A percentile compares a stretch with the other conserved stretches of the same genome.
These are phyloP conservation scores for Oreohelix idahoensis DNA, from an alignment of 1,140 invertebrate genomes.

Conservation along the genomic window DNA sequence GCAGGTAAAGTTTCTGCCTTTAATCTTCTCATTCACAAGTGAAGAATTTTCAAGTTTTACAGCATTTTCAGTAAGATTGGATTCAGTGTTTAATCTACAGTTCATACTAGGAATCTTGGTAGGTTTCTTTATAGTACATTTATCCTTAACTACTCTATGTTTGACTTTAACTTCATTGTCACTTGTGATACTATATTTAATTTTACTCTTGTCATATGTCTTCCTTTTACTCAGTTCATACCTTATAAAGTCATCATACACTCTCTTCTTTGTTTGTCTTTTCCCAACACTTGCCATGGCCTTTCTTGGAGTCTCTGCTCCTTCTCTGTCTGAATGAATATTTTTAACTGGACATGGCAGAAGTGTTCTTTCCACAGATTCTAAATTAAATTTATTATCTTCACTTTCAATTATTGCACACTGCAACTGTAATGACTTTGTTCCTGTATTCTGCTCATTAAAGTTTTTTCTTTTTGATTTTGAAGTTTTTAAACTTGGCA, in stretches of 20 bases:
- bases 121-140: background rate
- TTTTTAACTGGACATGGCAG: too few species aligned
- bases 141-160: background rate
- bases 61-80: background rate
- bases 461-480: too few species aligned
- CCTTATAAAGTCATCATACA: background rate
- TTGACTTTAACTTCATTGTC: background rate
- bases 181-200: too few species aligned
- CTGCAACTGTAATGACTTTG: too few species aligned
- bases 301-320: background rate
- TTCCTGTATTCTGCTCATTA: too few species aligned
- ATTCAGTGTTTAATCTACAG: background rate
- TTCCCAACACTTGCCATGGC: slow-evolving; percentile 10
- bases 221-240: background rate
- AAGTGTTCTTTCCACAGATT: too few species aligned
- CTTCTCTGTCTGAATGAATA: background rate
- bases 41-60: background rate
- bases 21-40: background rate
- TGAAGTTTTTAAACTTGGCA: too few species aligned
- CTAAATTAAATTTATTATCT: too few species aligned
- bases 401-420: too few species aligned
- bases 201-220: background rate
- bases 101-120: background rate
- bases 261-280: background rate
- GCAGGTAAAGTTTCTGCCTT: too few species aligned